A percentile compares a stretch with the other conserved stretches of the same genome.
Conservation (phyloP, 2,797 vertebrate genomes). For the Rhadinocentrus ornatus region DNA sequence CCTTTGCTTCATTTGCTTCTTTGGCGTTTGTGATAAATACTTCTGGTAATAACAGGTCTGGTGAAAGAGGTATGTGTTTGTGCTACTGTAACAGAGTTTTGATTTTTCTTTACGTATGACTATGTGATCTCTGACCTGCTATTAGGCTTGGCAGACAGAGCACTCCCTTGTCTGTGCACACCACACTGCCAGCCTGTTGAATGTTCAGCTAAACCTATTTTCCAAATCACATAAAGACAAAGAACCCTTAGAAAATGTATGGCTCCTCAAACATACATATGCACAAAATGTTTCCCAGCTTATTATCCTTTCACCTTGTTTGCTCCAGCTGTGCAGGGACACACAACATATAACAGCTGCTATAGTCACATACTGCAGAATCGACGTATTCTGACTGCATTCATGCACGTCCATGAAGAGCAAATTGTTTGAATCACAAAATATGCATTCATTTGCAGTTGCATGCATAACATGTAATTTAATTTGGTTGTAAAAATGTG, state of each 20-base stretch:
- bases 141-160: conserved; percentile 55
- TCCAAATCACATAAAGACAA: conserved; percentile 60
- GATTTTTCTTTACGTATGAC: conserved; percentile 2
- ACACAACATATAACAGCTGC: background rate
- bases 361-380: background rate
- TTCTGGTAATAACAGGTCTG: conserved; percentile 30
- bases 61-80: conserved; percentile 41
- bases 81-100: conserved; percentile 6
- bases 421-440: conserved; percentile 3
- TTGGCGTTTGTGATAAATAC: conserved; percentile 40
- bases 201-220: conserved; percentile 56
- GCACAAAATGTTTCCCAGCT: conserved; percentile 7
- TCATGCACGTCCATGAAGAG: background rate
- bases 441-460: background rate
- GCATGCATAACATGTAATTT: background rate
- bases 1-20: conserved; percentile 28
- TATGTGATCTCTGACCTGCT: conserved; percentile 56
- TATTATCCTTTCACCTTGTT: conserved; percentile 26
- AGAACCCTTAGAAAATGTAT: conserved; percentile 54
- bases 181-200: conserved; percentile 58
- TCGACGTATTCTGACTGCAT: background rate
- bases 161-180: conserved; percentile 47
- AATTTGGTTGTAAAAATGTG: background rate
- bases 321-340: background rate
- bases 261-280: conserved; percentile 8